Percentiles rank a stretch among this genome's conserved stretches.
Evolutionary conservation across 2,797 vertebrate species (phyloP).

Genomic region (Eptatretus atami): DNA sequence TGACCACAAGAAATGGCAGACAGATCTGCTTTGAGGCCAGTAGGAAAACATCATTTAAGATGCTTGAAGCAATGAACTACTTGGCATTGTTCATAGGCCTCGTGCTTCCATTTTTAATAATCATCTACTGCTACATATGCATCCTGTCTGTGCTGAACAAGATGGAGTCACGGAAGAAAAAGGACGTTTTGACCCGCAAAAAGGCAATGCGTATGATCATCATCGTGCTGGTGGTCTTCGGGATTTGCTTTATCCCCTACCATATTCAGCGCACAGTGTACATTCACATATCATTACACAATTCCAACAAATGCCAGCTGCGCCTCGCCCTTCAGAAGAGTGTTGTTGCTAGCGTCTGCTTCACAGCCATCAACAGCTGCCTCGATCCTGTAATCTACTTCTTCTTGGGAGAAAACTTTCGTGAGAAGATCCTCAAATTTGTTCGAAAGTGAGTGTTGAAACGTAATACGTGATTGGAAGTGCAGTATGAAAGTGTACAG

Average conservation of each 20-base stretch:
- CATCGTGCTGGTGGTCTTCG: constrained; percentile 42
- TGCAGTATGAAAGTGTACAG: no score
- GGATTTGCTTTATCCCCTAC: constrained; percentile 60
- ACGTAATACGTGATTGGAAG: no score
- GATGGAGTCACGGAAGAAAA: constrained; percentile 16
- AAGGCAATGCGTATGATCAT: constrained; percentile 57
- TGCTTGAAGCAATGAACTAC: constrained; percentile 28
- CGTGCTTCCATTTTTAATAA: constrained; percentile 36
- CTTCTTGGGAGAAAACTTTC: constrained; percentile 59
- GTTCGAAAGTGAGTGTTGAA: constrained; percentile 9
- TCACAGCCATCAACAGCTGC: constrained; percentile 62
- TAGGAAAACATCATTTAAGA: constrained; percentile 8
- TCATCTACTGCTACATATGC: constrained; percentile 44
- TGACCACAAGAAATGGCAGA: constrained; percentile 20
- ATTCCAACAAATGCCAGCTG: constrained; percentile 15
- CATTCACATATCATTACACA: constrained; percentile 19
- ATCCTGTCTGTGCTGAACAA: constrained; percentile 34
- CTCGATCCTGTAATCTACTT: constrained; percentile 77
- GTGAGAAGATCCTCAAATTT: constrained; percentile 30
- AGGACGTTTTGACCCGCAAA: constrained; percentile 17
- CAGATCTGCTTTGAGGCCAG: constrained; percentile 73
- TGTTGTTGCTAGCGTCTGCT: constrained; percentile 43
- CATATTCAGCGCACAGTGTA: constrained; percentile 53
- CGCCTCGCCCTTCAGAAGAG: constrained; percentile 36
- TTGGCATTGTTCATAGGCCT: constrained; percentile 42